Evolutionary conservation across 1,140 invertebrate species (phyloP).

Genomic region (Zaprionus taronus): DNA sequence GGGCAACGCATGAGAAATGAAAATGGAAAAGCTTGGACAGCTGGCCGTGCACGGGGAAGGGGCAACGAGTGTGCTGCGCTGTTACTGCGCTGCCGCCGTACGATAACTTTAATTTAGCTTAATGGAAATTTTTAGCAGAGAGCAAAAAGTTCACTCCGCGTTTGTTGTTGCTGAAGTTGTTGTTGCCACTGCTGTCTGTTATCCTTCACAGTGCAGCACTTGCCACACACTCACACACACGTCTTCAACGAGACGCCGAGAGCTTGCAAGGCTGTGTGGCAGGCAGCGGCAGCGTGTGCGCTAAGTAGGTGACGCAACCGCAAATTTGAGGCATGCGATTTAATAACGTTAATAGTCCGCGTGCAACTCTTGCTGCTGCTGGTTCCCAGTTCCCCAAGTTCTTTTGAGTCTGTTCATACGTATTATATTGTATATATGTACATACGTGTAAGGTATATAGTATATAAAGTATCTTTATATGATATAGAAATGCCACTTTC

Average conservation of each 20-base stretch:
- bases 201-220: constrained; percentile 28
- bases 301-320: constrained; percentile 83
- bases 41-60: background rate
- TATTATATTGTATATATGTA: too few species aligned
- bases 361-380: constrained; percentile 30
- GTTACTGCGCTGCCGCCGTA: constrained; percentile 60
- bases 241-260: background rate
- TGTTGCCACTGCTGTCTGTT: constrained; percentile 30
- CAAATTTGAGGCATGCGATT: constrained; percentile 78
- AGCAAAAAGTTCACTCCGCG: constrained; percentile 24
- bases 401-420: background rate
- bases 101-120: constrained; percentile 82
- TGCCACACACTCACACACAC: constrained; percentile 5
- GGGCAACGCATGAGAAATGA: constrained; percentile 67
- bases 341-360: constrained; percentile 74
- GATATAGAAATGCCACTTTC: background rate
- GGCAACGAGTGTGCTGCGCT: constrained; percentile 26
- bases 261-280: constrained; percentile 17
- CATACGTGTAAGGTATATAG: too few species aligned
- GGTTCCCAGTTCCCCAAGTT: background rate
- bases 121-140: constrained; percentile 72
- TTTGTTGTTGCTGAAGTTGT: constrained; percentile 34
- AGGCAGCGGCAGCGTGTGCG: constrained; percentile 39
- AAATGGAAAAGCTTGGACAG: constrained; percentile 66
- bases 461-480: background rate